Conservation (phyloP, 2,888 invertebrate genomes). For the Ennomos fuscantarius region DNA sequence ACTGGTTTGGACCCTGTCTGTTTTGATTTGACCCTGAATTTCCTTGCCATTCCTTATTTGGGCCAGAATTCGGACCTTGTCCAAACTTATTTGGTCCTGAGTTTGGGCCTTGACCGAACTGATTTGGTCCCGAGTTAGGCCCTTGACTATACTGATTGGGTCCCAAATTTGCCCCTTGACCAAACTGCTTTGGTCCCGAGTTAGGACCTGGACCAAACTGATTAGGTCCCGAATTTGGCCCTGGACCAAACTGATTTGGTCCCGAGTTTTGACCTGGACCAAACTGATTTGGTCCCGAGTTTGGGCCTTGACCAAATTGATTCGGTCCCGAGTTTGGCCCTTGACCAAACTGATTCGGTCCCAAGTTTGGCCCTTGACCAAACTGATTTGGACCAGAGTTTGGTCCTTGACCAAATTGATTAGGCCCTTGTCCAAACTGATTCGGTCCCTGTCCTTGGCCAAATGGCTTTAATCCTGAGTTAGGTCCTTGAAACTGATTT, state of each 20-base stretch:
- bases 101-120: constrained; percentile 8
- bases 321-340: constrained; percentile 1
- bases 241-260: constrained; percentile 5
- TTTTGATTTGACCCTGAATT: constrained; percentile 2
- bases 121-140: neutral
- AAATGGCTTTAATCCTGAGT: neutral
- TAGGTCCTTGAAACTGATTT: constrained; percentile 17
- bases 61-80: constrained; percentile 23
- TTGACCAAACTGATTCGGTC: constrained; percentile 9
- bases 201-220: constrained; percentile 7
- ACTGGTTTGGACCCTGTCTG: constrained; percentile 1
- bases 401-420: constrained; percentile 7
- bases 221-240: neutral
- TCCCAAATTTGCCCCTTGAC: neutral
- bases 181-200: constrained; percentile 5
- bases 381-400: constrained; percentile 5
- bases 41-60: constrained; percentile 24
- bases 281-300: constrained; percentile 6
- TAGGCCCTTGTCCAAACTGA: constrained; percentile 13
- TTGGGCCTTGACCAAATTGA: constrained; percentile 12
- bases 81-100: constrained; percentile 23
- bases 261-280: constrained; percentile 10
- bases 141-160: constrained; percentile 8
- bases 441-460: constrained; percentile 7
- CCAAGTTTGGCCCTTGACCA: constrained; percentile 6